These are phyloP conservation scores for Mormyrus iriodes DNA, from an alignment of 2,113 vertebrate genomes.

Conservation along the genomic window DNA sequence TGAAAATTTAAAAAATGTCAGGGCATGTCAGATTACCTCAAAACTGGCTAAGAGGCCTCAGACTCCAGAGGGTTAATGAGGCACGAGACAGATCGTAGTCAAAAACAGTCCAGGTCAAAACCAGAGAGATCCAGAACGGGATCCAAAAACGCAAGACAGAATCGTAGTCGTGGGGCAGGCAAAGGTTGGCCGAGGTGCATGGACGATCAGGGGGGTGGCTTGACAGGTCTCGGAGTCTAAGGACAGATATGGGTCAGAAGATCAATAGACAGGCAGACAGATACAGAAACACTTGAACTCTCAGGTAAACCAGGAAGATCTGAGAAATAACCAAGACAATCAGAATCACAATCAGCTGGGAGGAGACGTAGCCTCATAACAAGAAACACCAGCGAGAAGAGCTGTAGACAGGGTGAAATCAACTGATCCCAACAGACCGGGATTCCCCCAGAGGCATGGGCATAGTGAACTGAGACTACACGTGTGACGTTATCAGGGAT, in stretches of 20 bases:
- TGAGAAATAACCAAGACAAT: background rate
- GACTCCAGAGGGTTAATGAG: background rate
- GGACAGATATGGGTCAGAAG: background rate
- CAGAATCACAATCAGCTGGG: background rate
- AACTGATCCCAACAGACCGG: background rate
- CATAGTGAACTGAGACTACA: background rate
- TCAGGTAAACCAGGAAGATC: background rate
- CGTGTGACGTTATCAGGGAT: background rate
- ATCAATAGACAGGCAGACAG: background rate
- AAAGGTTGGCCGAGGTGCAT: background rate
- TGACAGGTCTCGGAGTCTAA: background rate
- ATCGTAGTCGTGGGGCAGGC: background rate
- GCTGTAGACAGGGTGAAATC: background rate
- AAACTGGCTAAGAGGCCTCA: no score
- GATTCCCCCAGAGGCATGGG: background rate
- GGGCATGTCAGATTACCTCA: no score
- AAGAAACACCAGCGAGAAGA: background rate
- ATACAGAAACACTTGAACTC: background rate
- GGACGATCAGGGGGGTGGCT: background rate
- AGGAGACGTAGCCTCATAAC: background rate
- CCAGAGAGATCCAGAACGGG: background rate
- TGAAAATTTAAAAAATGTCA: no score
- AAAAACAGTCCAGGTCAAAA: background rate
- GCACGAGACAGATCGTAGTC: background rate
- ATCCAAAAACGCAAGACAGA: background rate